Evolutionary conservation across 2,113 vertebrate species (phyloP).

Genomic region (Rhagologus leucostigma): DNA sequence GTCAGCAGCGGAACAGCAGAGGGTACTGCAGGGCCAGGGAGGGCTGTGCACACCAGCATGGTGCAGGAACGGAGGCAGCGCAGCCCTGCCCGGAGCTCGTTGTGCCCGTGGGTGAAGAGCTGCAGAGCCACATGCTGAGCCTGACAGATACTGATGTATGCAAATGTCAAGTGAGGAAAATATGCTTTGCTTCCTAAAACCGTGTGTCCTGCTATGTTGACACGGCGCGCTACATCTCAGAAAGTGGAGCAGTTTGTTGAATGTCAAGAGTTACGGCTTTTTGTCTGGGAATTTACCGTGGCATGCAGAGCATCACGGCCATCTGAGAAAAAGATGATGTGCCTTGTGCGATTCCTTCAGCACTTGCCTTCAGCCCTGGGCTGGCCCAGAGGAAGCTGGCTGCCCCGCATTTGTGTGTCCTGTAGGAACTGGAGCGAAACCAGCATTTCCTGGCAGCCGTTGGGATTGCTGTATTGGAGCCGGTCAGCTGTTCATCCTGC

Average conservation of each 20-base stretch:
- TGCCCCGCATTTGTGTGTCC: neutral
- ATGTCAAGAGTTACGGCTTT: neutral
- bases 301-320: neutral
- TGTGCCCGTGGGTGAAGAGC: neutral
- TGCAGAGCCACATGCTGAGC: neutral
- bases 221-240: neutral
- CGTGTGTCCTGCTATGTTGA: neutral
- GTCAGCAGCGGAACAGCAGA: neutral
- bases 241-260: neutral
- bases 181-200: neutral
- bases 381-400: neutral
- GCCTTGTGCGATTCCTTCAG: neutral
- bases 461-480: neutral
- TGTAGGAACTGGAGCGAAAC: neutral
- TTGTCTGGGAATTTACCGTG: neutral
- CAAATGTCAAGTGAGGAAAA: conserved; percentile 4
- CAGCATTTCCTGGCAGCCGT: neutral
- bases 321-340: neutral
- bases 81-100: fast-evolving
- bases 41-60: neutral
- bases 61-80: fast-evolving
- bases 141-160: neutral
- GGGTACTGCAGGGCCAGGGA: conserved; percentile 17
- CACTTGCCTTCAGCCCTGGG: neutral
- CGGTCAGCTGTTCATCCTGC: neutral